Base-by-base conservation (phyloP, 1,140 invertebrate species). In the Eufriesea mexicana region DNA sequence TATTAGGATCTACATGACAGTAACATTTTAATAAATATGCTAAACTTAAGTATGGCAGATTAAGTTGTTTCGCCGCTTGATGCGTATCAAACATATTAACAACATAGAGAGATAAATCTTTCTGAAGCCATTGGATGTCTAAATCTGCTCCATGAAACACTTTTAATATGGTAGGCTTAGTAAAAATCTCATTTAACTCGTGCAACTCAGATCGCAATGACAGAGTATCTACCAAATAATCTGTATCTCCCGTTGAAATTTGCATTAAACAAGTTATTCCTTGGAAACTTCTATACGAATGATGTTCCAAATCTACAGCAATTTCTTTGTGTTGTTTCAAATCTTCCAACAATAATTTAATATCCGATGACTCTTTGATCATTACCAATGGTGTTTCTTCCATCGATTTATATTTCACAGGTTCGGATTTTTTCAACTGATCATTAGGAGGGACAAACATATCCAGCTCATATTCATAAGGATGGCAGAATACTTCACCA, bases 21-120 rank as follows among this genome's bases (percentile, higher is more conserved):
- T 98, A 99, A 61, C 95, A 94, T 84, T 96, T 95, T 14, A 99
- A 93, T 5, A 99, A 93, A 93, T 96, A 96, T 1, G 97, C 96
- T 45, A 99, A 95, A 28, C 98, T 98, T 6, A 97, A 94, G 51
- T 96, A 95, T 0, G 96, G 94, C 84, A 97, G 95, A n/a, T 96
- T 95, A 0, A 99, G 94, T 0, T 96, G 94, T 85, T 97, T 96
- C 0, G 98, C 96, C 0, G 98, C 99, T 90, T 97, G 96, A 92
- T 98, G 96, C 0, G 99, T 99, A 92, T 99, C 99, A 93, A 99
- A 99, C 96, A 99, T 97, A 90, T 99, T 99, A 0, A 99, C 98
- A 25, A 99, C 93, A 91, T 99, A 99, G 0, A 99, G 87, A 0
- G 98, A 97, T 77, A 99, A 96, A 95, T 99, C 99, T 67, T 98